Conservation (phyloP, 2,888 invertebrate genomes). For the Phyllotreta cruciferae region DNA sequence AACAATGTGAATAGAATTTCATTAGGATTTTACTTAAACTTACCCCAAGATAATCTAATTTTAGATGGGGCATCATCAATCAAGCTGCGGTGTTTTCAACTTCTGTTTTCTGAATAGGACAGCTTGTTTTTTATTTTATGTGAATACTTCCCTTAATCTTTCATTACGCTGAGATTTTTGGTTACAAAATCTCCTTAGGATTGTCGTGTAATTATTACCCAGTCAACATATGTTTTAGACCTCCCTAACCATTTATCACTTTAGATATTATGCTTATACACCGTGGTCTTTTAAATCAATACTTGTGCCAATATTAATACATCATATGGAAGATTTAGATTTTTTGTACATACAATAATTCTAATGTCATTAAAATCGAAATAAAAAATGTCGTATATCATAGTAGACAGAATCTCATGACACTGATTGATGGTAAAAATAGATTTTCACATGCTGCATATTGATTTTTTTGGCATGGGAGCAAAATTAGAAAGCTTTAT, state of each 20-base stretch:
- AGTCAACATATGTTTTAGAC: slow-evolving; percentile 14
- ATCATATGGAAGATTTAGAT: too few relatives aligned
- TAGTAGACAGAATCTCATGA: slow-evolving; percentile 7
- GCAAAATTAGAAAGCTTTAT: too few relatives aligned
- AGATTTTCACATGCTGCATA: not conserved
- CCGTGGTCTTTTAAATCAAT: not conserved
- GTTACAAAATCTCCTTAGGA: not conserved
- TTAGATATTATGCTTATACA: slow-evolving; percentile 1
- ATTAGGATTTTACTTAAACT: slow-evolving; percentile 16
- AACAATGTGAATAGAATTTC: slow-evolving; percentile 18
- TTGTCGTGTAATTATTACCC: slow-evolving; percentile 10
- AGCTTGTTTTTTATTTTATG: slow-evolving; percentile 17
- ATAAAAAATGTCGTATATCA: slow-evolving; percentile 2
- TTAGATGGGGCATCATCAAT: slow-evolving; percentile 14
- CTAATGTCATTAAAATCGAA: slow-evolving; percentile 5
- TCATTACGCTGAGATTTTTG: slow-evolving; percentile 10
- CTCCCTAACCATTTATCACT: slow-evolving; percentile 9
- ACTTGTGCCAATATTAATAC: not conserved
- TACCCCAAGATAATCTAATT: slow-evolving; percentile 17
- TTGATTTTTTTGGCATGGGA: too few relatives aligned
- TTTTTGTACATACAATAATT: not conserved
- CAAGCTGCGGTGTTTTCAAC: slow-evolving; percentile 15
- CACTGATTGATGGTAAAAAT: slow-evolving; percentile 7
- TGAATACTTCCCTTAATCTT: slow-evolving; percentile 16
- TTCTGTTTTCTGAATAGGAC: slow-evolving; percentile 11